Conservation (phyloP, 2,888 invertebrate species). For the Drosophila eohydei region DNA sequence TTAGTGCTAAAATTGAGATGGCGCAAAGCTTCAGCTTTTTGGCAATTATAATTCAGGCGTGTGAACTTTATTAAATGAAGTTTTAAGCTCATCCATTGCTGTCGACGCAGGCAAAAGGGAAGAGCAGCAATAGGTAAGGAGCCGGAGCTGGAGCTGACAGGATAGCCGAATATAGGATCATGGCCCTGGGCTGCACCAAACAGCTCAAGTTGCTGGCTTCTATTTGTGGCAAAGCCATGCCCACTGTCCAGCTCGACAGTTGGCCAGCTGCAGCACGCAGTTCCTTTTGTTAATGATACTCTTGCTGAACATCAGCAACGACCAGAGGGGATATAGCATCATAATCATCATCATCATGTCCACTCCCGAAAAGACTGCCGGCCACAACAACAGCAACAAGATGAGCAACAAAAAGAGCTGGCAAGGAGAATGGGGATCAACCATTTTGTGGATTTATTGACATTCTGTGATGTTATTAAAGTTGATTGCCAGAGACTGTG, state of each 20-base stretch:
- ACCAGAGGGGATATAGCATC: constrained; percentile 16
- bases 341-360: constrained; percentile 45
- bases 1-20: background rate
- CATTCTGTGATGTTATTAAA: constrained; percentile 83
- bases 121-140: background rate
- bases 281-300: constrained; percentile 80
- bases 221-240: constrained; percentile 22
- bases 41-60: constrained; percentile 33
- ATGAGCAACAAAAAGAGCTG: background rate
- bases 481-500: constrained; percentile 78
- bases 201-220: constrained; percentile 64
- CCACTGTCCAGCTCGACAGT: constrained; percentile 26
- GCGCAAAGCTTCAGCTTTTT: constrained; percentile 15
- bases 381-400: constrained; percentile 19
- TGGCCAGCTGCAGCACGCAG: constrained; percentile 69
- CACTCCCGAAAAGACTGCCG: constrained; percentile 49
- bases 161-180: constrained; percentile 35
- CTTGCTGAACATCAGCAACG: constrained; percentile 63
- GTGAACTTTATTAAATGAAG: constrained; percentile 38
- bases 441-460: constrained; percentile 83
- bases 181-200: constrained; percentile 54
- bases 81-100: constrained; percentile 52
- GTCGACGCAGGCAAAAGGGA: constrained; percentile 18
- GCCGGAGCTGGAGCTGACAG: background rate
- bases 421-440: constrained; percentile 40